Evolutionary conservation across 2,888 invertebrate species (phyloP), one percentile per base, ranked within the genome.

Genomic region (Luperina testacea): DNA sequence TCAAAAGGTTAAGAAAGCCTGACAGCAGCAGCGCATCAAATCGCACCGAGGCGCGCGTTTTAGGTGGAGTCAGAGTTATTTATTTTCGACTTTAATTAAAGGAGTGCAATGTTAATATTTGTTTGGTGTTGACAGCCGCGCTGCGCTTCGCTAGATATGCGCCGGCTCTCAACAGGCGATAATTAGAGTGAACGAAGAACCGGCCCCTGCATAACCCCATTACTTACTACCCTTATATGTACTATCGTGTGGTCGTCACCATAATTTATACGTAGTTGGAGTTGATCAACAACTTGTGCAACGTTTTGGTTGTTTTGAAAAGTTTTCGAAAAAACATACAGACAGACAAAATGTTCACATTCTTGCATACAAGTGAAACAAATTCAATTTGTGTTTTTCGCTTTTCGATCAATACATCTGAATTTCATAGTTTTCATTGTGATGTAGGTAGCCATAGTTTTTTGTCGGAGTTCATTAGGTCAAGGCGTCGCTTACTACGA

Each of bases 391-490:
- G 17, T 64, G 7, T n/a, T 65, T 42, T 38, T 24, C 9, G 9
- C 20, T n/a, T 82, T 76, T 45, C 64, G 2, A 61, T 53, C 70
- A 65, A 70, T 45, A 83, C n/a, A 51, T 15, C 64, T 9, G n/a
- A 67, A 42, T 13, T 53, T 53, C 82, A 61, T 75, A 38, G 42
- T 59, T 59, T 64, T n/a, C 32, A 13, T 42, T 38, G 20, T 48
- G 48, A 20, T 27, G 67, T 68, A 63, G 45, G 45, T 38, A 72
- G 24, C 70, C 51, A 38, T 11, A 61, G 27, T 42, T 65, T 64
- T 57, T 75, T 51, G 63, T 48, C 27, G 15, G 42, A 65, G 77
- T 61, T 82, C 61, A 86, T 65, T 83, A 82, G 86, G 86, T 83
- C 83, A 86, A 81, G 83, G 83, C 24, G 61, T 53, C 38, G 70